phyloP scores from a whole-genome alignment of 2,797 vertebrate species.

The Morus bassanus region DNA sequence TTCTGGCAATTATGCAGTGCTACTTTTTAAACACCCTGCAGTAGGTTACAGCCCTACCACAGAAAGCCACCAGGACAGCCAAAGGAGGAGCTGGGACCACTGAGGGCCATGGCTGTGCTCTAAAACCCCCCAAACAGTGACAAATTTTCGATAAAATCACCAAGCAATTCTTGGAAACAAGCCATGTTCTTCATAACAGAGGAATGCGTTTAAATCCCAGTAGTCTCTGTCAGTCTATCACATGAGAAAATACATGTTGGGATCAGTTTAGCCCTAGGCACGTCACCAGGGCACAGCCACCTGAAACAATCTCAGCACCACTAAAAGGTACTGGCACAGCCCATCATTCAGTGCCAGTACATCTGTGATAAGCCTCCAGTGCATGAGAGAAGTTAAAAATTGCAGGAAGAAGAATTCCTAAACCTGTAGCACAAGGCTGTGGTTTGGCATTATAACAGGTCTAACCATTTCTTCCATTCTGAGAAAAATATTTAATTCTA shows the following conservation, averaged over 20 bases:
- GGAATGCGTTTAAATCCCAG: neutral
- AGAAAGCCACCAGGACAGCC: neutral
- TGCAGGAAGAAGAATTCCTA: neutral
- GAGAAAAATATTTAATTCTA: neutral
- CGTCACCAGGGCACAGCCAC: neutral
- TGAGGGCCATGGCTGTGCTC: neutral
- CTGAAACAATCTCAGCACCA: neutral
- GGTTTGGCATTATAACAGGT: accelerated
- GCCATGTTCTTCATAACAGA: neutral
- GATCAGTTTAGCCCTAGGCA: neutral
- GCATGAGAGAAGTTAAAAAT: neutral
- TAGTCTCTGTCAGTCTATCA: neutral
- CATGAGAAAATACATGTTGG: neutral
- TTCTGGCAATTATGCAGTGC: neutral
- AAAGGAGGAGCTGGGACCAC: neutral
- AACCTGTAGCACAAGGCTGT: neutral
- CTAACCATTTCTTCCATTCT: neutral
- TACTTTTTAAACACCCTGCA: neutral
- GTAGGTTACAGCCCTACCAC: neutral
- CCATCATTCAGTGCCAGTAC: neutral
- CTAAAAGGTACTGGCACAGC: neutral
- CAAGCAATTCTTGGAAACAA: neutral
- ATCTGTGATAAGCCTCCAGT: neutral
- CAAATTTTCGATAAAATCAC: neutral
- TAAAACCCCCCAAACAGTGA: neutral